Conservation (phyloP, 2,888 invertebrate species). For the Drosophila fungiperda region DNA sequence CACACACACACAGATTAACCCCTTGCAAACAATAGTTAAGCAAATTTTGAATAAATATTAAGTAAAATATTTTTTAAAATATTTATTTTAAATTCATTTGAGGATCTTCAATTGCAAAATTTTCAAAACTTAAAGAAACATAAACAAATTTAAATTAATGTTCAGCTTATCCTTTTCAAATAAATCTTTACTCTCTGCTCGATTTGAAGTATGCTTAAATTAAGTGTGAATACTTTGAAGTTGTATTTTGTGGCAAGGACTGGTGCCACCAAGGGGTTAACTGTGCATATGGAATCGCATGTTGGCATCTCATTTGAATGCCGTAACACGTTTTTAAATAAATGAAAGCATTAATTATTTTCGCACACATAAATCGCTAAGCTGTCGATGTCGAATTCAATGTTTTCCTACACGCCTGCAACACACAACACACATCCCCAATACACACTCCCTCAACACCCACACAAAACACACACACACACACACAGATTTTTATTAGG, state of each 20-base stretch:
- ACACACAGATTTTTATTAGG: conserved; percentile 69
- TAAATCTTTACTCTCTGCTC: neutral
- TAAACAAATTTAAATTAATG: neutral
- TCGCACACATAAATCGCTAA: conserved; percentile 67
- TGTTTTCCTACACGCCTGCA: conserved; percentile 25
- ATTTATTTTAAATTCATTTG: neutral
- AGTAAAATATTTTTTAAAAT: neutral
- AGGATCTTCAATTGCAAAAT: too few species aligned
- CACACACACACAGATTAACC: conserved; percentile 49
- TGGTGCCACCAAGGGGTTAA: conserved; percentile 56
- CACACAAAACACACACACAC: conserved; percentile 13
- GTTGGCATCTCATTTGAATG: conserved; percentile 67
- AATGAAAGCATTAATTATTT: conserved; percentile 77
- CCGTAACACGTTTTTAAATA: conserved; percentile 76
- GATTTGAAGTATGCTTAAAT: neutral
- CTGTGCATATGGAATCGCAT: conserved; percentile 8
- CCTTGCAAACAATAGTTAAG: conserved; percentile 8
- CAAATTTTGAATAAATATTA: neutral
- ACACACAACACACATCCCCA: conserved; percentile 6
- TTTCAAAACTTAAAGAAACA: neutral
- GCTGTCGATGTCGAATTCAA: conserved; percentile 65
- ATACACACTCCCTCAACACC: neutral
- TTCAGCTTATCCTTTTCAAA: neutral
- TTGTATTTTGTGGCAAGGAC: neutral
- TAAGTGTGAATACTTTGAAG: neutral